These are phyloP conservation scores for Crepidodera aurea DNA, from an alignment of 2,888 invertebrate genomes.

Conservation along the genomic window DNA sequence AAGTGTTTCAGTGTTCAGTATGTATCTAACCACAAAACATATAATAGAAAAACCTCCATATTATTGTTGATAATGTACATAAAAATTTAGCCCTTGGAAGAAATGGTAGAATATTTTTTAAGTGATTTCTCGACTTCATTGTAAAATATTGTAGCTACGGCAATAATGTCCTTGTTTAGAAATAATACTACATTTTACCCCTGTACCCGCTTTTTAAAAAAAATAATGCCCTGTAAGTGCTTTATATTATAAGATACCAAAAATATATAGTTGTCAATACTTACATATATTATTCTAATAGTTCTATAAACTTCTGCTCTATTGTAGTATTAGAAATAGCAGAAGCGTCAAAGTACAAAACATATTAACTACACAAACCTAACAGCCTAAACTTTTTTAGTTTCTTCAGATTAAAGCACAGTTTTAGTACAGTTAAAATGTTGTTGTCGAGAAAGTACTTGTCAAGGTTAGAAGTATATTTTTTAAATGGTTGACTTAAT, in stretches of 20 bases:
- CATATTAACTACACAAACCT: not conserved
- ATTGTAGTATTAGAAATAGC: not conserved
- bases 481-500: conserved; percentile 48
- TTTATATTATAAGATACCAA: too few species aligned
- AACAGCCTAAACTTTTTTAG: not conserved
- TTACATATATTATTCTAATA: not conserved
- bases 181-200: too few species aligned
- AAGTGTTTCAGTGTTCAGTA: conserved; percentile 27
- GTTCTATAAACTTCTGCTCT: not conserved
- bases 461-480: conserved; percentile 47
- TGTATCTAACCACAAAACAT: conserved; percentile 20
- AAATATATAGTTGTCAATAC: not conserved
- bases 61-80: conserved; percentile 61
- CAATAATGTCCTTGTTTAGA: too few species aligned
- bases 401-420: not conserved
- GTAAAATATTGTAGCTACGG: too few species aligned
- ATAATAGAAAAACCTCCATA: conserved; percentile 30
- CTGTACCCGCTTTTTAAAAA: too few species aligned
- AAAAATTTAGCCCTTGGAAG: conserved; percentile 41
- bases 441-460: conserved; percentile 5
- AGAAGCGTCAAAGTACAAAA: conserved; percentile 2
- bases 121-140: conserved; percentile 36
- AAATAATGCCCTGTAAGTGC: too few species aligned
- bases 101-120: conserved; percentile 30
- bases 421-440: not conserved